Evolutionary conservation across 2,113 vertebrate genomes (phyloP).

Genomic region (Taxidea taxus): DNA sequence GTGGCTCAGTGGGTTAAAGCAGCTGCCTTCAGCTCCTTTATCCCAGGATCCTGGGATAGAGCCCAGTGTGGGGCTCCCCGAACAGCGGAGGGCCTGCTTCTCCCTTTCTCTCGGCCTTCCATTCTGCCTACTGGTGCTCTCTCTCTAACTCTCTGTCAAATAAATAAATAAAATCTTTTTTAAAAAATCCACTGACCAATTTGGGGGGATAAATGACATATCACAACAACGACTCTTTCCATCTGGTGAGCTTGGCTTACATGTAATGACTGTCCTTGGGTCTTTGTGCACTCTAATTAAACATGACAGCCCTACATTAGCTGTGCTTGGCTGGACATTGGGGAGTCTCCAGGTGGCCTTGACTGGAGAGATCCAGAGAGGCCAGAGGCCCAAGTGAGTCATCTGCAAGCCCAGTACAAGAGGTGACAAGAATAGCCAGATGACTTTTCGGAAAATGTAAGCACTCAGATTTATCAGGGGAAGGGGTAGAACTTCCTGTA

Average conservation of each 20-base stretch:
- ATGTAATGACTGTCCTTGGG: background rate
- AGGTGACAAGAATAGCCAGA: background rate
- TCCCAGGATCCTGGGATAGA: too few species aligned
- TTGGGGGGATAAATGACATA: background rate
- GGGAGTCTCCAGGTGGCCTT: background rate
- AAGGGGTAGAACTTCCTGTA: background rate
- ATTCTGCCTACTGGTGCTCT: too few species aligned
- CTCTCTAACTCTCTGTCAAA: too few species aligned
- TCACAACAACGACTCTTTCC: background rate
- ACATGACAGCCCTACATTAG: background rate
- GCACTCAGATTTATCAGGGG: background rate
- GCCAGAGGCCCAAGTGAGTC: background rate
- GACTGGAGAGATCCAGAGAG: background rate
- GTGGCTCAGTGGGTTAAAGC: too few species aligned
- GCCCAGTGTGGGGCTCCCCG: too few species aligned
- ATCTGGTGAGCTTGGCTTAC: background rate
- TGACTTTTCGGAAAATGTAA: background rate
- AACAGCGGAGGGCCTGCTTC: too few species aligned
- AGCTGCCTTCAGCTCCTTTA: too few species aligned
- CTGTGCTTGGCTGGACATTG: background rate
- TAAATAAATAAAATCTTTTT: too few species aligned
- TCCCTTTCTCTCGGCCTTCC: too few species aligned
- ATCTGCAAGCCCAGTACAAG: background rate
- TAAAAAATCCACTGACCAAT: background rate
- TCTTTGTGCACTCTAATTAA: background rate